Evolutionary conservation across 2,888 invertebrate species (phyloP).

Genomic region (Mimumesa dahlbomi): DNA sequence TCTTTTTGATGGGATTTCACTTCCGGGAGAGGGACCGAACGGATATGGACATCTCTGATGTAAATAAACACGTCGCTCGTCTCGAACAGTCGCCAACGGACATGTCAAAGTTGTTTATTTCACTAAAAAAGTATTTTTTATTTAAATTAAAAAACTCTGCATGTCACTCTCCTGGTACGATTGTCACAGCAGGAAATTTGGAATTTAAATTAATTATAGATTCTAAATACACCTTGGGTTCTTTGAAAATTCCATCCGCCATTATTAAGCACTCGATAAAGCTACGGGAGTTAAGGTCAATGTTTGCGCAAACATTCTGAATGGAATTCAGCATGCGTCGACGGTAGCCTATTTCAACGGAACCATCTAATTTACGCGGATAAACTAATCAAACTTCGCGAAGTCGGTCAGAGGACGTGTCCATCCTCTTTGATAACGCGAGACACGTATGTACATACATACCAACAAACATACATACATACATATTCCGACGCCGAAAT

Average conservation of each 20-base stretch:
- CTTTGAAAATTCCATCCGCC: too few species aligned
- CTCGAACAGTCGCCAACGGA: neutral
- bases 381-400: slow-evolving; percentile 45
- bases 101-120: too few species aligned
- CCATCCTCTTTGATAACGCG: neutral
- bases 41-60: slow-evolving; percentile 29
- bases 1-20: slow-evolving; percentile 7
- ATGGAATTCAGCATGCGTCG: slow-evolving; percentile 25
- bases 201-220: too few species aligned
- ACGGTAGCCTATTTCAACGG: slow-evolving; percentile 6
- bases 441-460: too few species aligned
- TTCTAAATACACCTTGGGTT: too few species aligned
- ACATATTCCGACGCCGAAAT: too few species aligned
- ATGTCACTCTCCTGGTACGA: too few species aligned
- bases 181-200: too few species aligned
- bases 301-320: neutral
- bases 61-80: slow-evolving; percentile 32
- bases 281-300: neutral
- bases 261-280: too few species aligned
- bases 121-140: too few species aligned
- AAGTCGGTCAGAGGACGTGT: slow-evolving; percentile 6
- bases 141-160: too few species aligned
- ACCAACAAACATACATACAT: too few species aligned
- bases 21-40: neutral
- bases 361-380: slow-evolving; percentile 24